phyloP scores from a whole-genome alignment of 1,140 invertebrate species.

The Drosophila chauvacae region DNA sequence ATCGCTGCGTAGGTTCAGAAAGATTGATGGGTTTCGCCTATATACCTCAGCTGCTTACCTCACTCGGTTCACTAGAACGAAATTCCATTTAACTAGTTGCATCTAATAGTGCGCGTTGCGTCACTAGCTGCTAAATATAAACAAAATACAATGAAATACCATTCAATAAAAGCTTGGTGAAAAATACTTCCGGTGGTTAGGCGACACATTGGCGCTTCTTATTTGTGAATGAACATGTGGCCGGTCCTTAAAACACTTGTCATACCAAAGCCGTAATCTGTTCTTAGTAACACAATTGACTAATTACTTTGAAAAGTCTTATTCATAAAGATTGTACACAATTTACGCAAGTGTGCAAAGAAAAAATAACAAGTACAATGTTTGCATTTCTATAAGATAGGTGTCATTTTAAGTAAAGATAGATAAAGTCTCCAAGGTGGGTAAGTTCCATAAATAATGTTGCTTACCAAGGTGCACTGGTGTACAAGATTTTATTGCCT shows the following conservation, averaged over 20 bases:
- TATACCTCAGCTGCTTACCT: conserved; percentile 55
- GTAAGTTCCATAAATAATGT: too few relatives aligned
- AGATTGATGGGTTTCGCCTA: conserved; percentile 24
- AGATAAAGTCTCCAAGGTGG: too few relatives aligned
- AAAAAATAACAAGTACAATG: neutral
- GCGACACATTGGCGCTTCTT: conserved; percentile 2
- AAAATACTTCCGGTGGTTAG: neutral
- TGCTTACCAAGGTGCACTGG: too few relatives aligned
- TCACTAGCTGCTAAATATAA: conserved; percentile 21
- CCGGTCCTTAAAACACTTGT: conserved; percentile 13
- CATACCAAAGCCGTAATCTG: conserved; percentile 8
- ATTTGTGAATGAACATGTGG: neutral
- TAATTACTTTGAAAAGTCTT: conserved; percentile 4
- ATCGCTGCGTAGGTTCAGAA: conserved; percentile 32
- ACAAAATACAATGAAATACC: neutral
- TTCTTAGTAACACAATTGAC: conserved; percentile 22
- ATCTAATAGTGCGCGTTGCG: conserved; percentile 14
- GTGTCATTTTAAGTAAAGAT: neutral
- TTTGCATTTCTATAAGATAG: neutral
- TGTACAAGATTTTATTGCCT: neutral
- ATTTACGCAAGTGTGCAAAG: neutral
- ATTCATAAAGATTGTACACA: conserved; percentile 3
- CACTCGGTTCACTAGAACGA: conserved; percentile 21
- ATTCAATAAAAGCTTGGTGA: too few relatives aligned
- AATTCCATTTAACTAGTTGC: conserved; percentile 11